Evolutionary conservation across 2,888 invertebrate species (phyloP).

Genomic region (Stomorhina lunata): DNA sequence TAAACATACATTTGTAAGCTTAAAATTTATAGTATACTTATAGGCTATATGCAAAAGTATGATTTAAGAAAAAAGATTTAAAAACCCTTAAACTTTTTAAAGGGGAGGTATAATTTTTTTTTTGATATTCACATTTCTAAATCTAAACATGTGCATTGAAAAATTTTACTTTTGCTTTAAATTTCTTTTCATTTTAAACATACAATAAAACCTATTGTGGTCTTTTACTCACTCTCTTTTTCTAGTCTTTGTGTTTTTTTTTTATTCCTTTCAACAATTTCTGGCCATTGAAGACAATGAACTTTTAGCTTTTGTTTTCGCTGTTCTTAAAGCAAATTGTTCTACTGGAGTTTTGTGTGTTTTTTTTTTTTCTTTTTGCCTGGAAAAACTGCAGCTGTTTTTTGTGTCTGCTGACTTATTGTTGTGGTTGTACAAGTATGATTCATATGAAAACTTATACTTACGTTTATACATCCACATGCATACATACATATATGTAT

Average conservation of each 20-base stretch:
- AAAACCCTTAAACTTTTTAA: constrained; percentile 43
- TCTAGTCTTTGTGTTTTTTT: background rate
- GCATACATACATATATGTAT: background rate
- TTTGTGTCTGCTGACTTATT: constrained; percentile 52
- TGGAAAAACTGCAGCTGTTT: constrained; percentile 54
- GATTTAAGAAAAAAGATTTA: background rate
- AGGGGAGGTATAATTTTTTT: background rate
- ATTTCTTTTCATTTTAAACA: constrained; percentile 5
- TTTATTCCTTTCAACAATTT: constrained; percentile 26
- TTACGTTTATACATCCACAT: background rate
- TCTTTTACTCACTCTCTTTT: constrained; percentile 6
- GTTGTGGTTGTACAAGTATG: constrained; percentile 46
- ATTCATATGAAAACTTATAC: too few relatives aligned
- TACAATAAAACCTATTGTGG: constrained; percentile 21
- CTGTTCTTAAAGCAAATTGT: constrained; percentile 20
- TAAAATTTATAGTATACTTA: constrained; percentile 15
- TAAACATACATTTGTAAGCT: constrained; percentile 44
- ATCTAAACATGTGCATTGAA: too few relatives aligned
- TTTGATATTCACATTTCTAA: background rate
- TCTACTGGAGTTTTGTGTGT: background rate
- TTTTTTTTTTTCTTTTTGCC: background rate
- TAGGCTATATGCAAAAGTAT: background rate
- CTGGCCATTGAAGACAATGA: constrained; percentile 62
- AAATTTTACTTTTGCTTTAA: constrained; percentile 54
- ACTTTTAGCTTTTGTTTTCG: constrained; percentile 63